A percentile compares a stretch with the other conserved stretches of the same genome.
Evolutionary conservation across 2,113 vertebrate genomes (phyloP).

Genomic region (Paramisgurnus dabryanus): DNA sequence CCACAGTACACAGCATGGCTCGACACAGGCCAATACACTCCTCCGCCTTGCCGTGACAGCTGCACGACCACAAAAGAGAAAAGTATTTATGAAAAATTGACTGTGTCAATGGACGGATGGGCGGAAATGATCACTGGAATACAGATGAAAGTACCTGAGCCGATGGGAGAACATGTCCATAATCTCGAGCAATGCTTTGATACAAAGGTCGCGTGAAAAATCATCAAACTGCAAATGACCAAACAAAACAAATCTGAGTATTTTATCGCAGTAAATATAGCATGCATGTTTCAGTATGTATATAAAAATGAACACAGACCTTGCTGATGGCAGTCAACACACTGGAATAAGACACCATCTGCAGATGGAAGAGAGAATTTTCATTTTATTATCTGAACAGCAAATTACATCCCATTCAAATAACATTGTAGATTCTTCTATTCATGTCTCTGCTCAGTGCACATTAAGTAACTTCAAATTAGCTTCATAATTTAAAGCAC

Average conservation of each 20-base stretch:
- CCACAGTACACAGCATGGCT: slow-evolving; percentile 84
- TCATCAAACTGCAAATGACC: slow-evolving; percentile 86
- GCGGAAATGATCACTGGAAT: neutral
- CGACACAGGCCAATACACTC: slow-evolving; percentile 95
- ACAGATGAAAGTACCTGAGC: slow-evolving; percentile 79
- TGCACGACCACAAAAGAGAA: slow-evolving; percentile 53
- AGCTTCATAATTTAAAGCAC: too few relatives aligned
- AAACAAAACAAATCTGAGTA: neutral
- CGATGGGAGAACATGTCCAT: slow-evolving; percentile 97
- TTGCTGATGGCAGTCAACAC: slow-evolving; percentile 93
- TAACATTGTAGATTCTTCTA: too few relatives aligned
- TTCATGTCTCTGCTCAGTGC: too few relatives aligned
- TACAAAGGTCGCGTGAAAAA: slow-evolving; percentile 91
- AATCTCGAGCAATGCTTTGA: slow-evolving; percentile 91
- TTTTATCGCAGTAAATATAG: too few relatives aligned
- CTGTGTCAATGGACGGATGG: neutral
- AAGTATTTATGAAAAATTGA: neutral
- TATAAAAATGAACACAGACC: slow-evolving; percentile 71
- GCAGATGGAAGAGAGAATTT: slow-evolving; percentile 39
- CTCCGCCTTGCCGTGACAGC: slow-evolving; percentile 95
- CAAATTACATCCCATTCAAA: too few relatives aligned
- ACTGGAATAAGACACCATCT: slow-evolving; percentile 99
- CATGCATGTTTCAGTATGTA: neutral
- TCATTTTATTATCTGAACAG: too few relatives aligned
- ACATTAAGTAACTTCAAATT: too few relatives aligned